Base-by-base conservation (phyloP, 2,113 vertebrate genomes). In the Caranx ignobilis region DNA sequence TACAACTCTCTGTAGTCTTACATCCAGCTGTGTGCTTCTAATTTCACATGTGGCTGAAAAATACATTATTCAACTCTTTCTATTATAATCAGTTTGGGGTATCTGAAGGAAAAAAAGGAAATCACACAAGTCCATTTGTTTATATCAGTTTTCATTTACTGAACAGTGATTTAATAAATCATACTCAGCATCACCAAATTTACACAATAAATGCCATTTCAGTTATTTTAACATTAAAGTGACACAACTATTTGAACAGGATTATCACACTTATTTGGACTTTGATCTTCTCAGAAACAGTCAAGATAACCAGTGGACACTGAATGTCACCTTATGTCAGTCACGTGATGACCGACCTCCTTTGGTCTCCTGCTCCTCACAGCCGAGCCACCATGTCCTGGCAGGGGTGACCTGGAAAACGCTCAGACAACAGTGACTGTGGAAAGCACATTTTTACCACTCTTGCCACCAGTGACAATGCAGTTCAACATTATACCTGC, bases 341-440 rank as follows among this genome's bases (percentile, higher is more conserved):
- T 75, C 85, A 71, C 26, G 55, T 75, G 87, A 69, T 26, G 71
- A 70, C 79, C 1, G 75, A 71, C 64, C 60, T 81, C 79, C 77
- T 39, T 39, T 19, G 72, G 69, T 43, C 61, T 68, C 66, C 66
- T 21, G 83, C 65, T 77, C 71, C 75, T 62, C 62, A 43, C 85
- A 77, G 82, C 54, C 8, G 64, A 74, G 74, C 41, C 87, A 65
- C 39, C 39, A 52, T 82, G 90, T 79, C 74, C 73, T 18, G 48
- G 74, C 70, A 74, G 73, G 60, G 55, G 34, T 11, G 69, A 93
- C 90, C 92, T 94, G 92, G 87, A 93, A 94, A 92, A 93, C 81
- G 60, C 92, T 92, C 79, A 91, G 89, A 93, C 92, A 94, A 92
- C 84, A 91, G 85, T 92, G 83, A 93, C 91, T 88, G 87, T 48